Percentiles rank a stretch among this genome's conserved stretches.
These are phyloP conservation scores for Falco columbarius DNA, from an alignment of 2,797 vertebrate genomes.

Conservation along the genomic window DNA sequence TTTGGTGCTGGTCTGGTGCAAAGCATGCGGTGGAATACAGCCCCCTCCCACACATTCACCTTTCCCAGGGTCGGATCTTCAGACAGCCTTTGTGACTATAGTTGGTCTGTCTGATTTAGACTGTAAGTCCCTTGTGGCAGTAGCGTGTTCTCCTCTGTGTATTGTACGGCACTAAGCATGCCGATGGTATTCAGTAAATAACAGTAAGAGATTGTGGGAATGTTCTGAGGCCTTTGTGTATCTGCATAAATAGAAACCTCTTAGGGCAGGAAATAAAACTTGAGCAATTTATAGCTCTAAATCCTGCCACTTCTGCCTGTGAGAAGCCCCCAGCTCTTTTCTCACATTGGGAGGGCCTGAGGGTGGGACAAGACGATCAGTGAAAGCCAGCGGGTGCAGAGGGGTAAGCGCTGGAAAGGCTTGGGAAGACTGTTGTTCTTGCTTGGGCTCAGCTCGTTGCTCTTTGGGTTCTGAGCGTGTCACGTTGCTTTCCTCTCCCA, in stretches of 20 bases:
- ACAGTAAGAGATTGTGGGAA: conserved; percentile 71
- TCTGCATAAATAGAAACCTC: conserved; percentile 69
- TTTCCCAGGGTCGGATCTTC: conserved; percentile 64
- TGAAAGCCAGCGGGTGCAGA: conserved; percentile 15
- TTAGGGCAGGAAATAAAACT: conserved; percentile 72
- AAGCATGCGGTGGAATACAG: neutral
- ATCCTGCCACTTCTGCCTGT: conserved; percentile 64
- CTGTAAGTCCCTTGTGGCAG: conserved; percentile 67
- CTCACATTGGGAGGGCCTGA: conserved; percentile 39
- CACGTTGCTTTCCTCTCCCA: neutral
- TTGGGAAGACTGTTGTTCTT: neutral
- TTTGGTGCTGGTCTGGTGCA: neutral
- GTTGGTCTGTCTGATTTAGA: conserved; percentile 60
- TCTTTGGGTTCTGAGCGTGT: neutral
- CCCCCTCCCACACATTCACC: conserved; percentile 49
- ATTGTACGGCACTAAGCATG: conserved; percentile 32
- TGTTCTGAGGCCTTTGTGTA: conserved; percentile 70
- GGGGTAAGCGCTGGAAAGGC: neutral
- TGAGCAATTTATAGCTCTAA: conserved; percentile 62
- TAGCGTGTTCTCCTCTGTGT: conserved; percentile 62
- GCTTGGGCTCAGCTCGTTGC: neutral
- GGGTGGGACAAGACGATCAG: neutral
- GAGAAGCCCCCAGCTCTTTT: conserved; percentile 56
- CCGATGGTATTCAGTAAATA: conserved; percentile 59
- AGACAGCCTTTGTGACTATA: conserved; percentile 58